Evolutionary conservation across 2,888 invertebrate genomes (phyloP).

Genomic region (Andrena bicolor): DNA sequence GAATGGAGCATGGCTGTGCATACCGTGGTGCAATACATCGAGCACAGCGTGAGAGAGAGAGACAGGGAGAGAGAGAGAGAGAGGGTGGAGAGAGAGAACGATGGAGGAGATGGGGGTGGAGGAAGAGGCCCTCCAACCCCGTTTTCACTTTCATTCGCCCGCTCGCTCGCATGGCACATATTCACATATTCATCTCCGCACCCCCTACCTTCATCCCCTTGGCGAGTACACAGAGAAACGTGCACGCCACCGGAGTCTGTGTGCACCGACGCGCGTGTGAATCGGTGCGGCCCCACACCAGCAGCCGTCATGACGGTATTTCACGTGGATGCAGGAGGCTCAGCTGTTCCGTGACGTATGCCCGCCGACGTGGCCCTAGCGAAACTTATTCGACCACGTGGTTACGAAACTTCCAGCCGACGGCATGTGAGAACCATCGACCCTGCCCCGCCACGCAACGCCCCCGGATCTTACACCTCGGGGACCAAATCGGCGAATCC

Average conservation of each 20-base stretch:
- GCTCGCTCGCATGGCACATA: slow-evolving; percentile 79
- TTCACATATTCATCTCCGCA: slow-evolving; percentile 78
- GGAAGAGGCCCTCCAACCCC: slow-evolving; percentile 76
- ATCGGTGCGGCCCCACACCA: slow-evolving; percentile 28
- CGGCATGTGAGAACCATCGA: slow-evolving; percentile 11
- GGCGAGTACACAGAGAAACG: slow-evolving; percentile 50
- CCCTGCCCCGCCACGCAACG: slow-evolving; percentile 1
- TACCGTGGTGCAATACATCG: slow-evolving; percentile 72
- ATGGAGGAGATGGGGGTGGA: slow-evolving; percentile 52
- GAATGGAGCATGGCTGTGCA: slow-evolving; percentile 73
- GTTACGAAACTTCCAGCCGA: slow-evolving; percentile 44
- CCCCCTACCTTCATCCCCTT: slow-evolving; percentile 64
- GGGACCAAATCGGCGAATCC: neutral
- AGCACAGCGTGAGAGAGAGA: slow-evolving; percentile 40
- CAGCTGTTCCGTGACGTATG: slow-evolving; percentile 77
- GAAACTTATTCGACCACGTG: slow-evolving; percentile 76
- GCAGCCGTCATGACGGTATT: slow-evolving; percentile 53
- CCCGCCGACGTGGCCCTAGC: slow-evolving; percentile 51
- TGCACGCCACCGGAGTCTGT: slow-evolving; percentile 1
- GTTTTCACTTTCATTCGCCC: slow-evolving; percentile 81
- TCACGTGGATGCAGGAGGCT: slow-evolving; percentile 68
- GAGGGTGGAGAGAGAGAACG: slow-evolving; percentile 54
- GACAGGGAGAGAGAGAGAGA: slow-evolving; percentile 28
- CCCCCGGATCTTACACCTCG: neutral
- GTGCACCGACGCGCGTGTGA: neutral